Evolutionary conservation across 2,888 invertebrate species (phyloP), one percentile per base, ranked within the genome.

Genomic region (Cerastis leucographa): DNA sequence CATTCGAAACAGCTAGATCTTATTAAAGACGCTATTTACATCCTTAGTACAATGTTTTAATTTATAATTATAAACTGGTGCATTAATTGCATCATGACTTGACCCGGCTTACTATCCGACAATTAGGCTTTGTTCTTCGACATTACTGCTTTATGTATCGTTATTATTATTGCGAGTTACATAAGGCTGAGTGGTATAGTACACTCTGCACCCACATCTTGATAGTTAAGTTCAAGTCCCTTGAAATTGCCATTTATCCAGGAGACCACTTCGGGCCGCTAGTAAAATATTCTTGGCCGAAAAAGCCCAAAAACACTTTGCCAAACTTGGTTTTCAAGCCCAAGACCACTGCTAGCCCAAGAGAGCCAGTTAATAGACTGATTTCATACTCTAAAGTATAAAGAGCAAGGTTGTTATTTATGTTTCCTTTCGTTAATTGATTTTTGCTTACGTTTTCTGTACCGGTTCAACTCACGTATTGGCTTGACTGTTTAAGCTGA

Each of bases 91-190:
- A 72, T 78, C 66, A 80, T 70, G 25, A 25, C 56, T 69, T 77
- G 76, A 78, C 80, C 78, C 64, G 73, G 80, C 74, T 78, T 74
- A 82, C 71, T 82, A 80, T 74, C 68, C 44, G 40, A 81, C 86
- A 87, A 78, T 79, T 81, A 72, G 54, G 75, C 86, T 76, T 87
- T 87, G 87, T 87, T 78, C 66, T 29, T 59, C 12, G 56, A 79
- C 40, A 64, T 72, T 74, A 81, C 61, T 71, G 76, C 62, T 61
- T 73, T 71, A 76, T 76, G 44, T 71, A 59, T 40, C n/a, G 62
- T 71, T 76, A 81, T 78, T 66, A 74, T 75, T 71, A 72, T 22
- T 71, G 49, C 6, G 19, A 66, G 56, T 54, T 66, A 69, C 3
- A 65, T 64, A 25, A 40, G 22, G 14, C 6, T 29, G 3, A 29